Evolutionary conservation across 2,888 invertebrate species (phyloP).

Genomic region (Portevinia maculata): DNA sequence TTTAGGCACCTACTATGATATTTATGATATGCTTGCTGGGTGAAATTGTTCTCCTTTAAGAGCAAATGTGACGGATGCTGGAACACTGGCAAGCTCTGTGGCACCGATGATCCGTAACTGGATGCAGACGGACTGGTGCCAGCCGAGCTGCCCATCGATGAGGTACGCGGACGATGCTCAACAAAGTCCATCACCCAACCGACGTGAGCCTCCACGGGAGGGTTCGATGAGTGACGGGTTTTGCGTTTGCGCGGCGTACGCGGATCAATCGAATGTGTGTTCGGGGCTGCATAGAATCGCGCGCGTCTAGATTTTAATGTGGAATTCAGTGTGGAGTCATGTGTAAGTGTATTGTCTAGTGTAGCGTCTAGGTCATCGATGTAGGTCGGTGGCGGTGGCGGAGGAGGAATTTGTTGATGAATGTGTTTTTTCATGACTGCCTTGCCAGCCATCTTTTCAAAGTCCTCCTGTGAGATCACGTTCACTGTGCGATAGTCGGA

Average conservation of each 20-base stretch:
- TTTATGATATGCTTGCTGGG: slow-evolving; percentile 98
- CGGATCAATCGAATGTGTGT: slow-evolving; percentile 87
- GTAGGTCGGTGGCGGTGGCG: slow-evolving; percentile 91
- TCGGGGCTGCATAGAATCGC: slow-evolving; percentile 97
- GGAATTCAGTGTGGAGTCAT: slow-evolving; percentile 77
- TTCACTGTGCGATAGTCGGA: slow-evolving; percentile 92
- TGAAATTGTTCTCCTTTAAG: slow-evolving; percentile 97
- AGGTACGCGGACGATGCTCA: slow-evolving; percentile 91
- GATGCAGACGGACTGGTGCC: slow-evolving; percentile 90
- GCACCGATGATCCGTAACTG: slow-evolving; percentile 90
- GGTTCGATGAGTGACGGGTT: slow-evolving; percentile 95
- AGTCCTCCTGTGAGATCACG: slow-evolving; percentile 93
- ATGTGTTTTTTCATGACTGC: slow-evolving; percentile 85
- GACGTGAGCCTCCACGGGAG: slow-evolving; percentile 96
- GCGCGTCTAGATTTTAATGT: slow-evolving; percentile 84
- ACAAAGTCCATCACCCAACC: slow-evolving; percentile 98
- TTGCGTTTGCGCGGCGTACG: slow-evolving; percentile 92
- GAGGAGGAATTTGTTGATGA: slow-evolving; percentile 91
- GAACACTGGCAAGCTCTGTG: slow-evolving; percentile 93
- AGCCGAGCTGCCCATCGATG: slow-evolving; percentile 91
- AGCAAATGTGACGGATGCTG: slow-evolving; percentile 98
- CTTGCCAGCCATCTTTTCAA: slow-evolving; percentile 89
- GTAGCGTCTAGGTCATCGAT: slow-evolving; percentile 80
- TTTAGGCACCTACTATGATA: slow-evolving; percentile 94
- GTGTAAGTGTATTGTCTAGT: slow-evolving; percentile 69